Base-by-base conservation (phyloP, 2,113 vertebrate genomes). In the Prochilodus magdalenae region DNA sequence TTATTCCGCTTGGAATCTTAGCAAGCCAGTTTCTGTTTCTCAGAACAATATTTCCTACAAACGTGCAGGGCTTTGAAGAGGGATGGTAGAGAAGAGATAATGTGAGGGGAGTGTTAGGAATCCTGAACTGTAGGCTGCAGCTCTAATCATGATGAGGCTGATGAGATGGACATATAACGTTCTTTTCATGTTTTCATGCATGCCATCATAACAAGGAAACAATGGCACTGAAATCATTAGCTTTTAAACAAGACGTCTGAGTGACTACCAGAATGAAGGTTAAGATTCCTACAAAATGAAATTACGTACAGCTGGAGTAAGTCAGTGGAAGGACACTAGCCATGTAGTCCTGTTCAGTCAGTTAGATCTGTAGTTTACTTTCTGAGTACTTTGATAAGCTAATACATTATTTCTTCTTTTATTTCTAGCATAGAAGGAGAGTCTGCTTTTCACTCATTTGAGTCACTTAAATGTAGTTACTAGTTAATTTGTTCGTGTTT, bases 1-100 rank as follows among this genome's bases (percentile, higher is more conserved):
- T 30, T 24, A 3, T 36, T 71, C 40, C 26, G 47, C 12, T 47
- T 47, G 67, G 73, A 84, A 84, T 81, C 73, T 18, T n/a, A 81
- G 30, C 44, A 53, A 24, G 24, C 73, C 30, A 30, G 73, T 77
- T 73, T 75, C 15, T 60, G 1, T 55, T 55, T 27, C 36, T 60
- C 29, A 59, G 53, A 36, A 55, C 33, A 60, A 16, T 22, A 59
- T 55, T 33, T 63, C 22, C 14, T n/a, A 63, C 27, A n/a, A 26
- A 5, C 24, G 13, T 44, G 22, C 0, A 22, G 16, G 26, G 16
- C 30, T 27, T 70, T 53, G 13, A 16, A 26, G 18, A 20, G n/a
- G 33, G 1, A 27, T 26, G 57, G 0, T 12, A 1, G 57, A 11
- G 2, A 60, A 11, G 2, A 60, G 57, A 13, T 60, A 26, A 60